Conservation (phyloP, 2,113 vertebrate genomes). For the Xiphophorus couchianus region DNA sequence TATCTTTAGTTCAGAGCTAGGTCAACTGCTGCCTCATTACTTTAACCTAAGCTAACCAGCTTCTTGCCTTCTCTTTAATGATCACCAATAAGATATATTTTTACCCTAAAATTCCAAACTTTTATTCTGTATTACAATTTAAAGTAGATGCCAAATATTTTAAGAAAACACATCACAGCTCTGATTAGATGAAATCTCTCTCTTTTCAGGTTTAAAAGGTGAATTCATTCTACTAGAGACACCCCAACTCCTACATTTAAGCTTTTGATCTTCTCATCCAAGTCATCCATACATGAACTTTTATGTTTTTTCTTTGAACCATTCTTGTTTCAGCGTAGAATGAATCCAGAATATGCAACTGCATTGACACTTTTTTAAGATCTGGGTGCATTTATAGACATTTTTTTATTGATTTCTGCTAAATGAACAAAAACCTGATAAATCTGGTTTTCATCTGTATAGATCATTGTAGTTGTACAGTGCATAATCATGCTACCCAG, state of each 20-base stretch:
- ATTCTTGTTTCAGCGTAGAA: background rate
- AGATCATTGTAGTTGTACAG: background rate
- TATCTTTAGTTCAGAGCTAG: background rate
- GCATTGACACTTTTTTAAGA: no score
- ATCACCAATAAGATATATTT: background rate
- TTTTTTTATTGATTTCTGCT: no score
- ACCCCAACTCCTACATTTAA: background rate
- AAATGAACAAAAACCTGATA: no score
- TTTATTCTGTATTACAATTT: background rate
- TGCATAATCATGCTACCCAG: background rate
- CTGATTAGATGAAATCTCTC: background rate
- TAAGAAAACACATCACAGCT: background rate
- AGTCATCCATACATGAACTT: background rate
- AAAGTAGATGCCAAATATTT: background rate
- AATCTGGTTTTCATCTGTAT: background rate
- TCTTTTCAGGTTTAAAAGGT: background rate
- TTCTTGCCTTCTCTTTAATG: background rate
- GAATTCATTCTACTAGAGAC: background rate
- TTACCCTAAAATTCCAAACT: background rate
- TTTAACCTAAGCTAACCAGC: background rate
- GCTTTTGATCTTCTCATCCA: background rate
- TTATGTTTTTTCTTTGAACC: background rate
- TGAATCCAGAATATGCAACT: background rate
- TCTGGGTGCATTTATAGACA: no score
- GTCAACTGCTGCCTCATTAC: background rate